Evolutionary conservation across 2,797 vertebrate genomes (phyloP), one percentile per base, ranked within the genome.

Genomic region (Parauchenoglanis punctatus): DNA sequence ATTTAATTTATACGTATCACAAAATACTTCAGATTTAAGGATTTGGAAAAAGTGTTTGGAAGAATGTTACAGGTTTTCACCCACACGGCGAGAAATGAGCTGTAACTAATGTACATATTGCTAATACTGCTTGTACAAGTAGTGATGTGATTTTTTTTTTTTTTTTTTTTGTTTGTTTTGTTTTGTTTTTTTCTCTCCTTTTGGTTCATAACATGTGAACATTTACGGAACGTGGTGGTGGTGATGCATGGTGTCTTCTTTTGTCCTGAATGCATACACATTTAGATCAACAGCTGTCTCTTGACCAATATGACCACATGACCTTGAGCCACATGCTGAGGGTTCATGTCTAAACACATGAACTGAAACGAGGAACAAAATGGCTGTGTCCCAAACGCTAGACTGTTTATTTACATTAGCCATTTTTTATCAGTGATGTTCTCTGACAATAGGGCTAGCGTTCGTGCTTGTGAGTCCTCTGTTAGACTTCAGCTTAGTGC

Each of bases 241-340:
- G 49, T 86, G 61, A 78, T 86, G 61, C 83, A 73, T 65, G 23
- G 87, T 86, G 89, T 91, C 84, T 40, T 91, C 87, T 83, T 91
- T 91, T 89, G 44, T 88, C 81, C 17, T 67, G 65, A 84, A 31
- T 67, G 28, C 86, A 89, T 87, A 85, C 70, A 91, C 82, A 23
- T 52, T 73, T 46, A 73, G 65, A 85, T 25, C 56, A 81, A 17
- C 59, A 15, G 7, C 78, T n/a, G 20, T 25, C 18, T 13, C 35
- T 58, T n/a, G 35, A 80, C 56, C 31, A 59, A 2, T 17, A 54
- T 40, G 54, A 78, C 15, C 28, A 80, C 52, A 56, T 5, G 28
- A 58, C 12, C 5, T 46, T 1, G 35, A 81, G 15, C 40, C 23
- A 63, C 61, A 31, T 67, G n/a, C n/a, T 25, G 35, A 25, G 7